These are phyloP conservation scores for Biston betularia DNA, from an alignment of 2,888 invertebrate species.

Conservation along the genomic window DNA sequence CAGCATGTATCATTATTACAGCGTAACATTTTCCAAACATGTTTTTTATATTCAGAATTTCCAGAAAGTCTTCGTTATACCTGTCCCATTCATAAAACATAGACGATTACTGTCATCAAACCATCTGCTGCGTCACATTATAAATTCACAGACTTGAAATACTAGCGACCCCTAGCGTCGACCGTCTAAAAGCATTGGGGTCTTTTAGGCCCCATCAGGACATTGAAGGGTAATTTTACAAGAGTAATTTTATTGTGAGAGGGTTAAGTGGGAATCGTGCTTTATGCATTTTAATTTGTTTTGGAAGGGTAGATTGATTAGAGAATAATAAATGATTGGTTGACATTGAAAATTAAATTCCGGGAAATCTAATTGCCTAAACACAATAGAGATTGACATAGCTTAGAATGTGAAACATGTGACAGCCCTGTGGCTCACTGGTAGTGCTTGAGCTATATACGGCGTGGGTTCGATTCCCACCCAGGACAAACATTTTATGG, in stretches of 20 bases:
- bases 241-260: conserved; percentile 73
- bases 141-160: conserved; percentile 25
- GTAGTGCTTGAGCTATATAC: too few relatives aligned
- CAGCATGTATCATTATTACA: too few relatives aligned
- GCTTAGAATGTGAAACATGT: too few relatives aligned
- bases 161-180: conserved; percentile 24
- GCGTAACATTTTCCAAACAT: neutral
- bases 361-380: too few relatives aligned
- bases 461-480: too few relatives aligned
- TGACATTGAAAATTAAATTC: neutral
- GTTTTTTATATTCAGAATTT: neutral
- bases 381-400: neutral
- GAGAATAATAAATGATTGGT: neutral
- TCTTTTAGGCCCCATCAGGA: conserved; percentile 52
- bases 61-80: conserved; percentile 17
- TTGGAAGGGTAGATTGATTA: conserved; percentile 52
- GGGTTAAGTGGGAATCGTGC: conserved; percentile 78
- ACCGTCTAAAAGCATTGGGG: conserved; percentile 49
- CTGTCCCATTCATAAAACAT: conserved; percentile 20
- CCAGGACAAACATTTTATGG: too few relatives aligned
- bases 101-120: conserved; percentile 21
- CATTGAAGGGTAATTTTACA: conserved; percentile 65
- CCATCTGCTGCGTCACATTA: conserved; percentile 27
- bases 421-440: too few relatives aligned
- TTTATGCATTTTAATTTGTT: conserved; percentile 83